Percentiles rank a stretch among this genome's conserved stretches.
Conservation (phyloP, 1,140 invertebrate genomes). For the Neodiprion fabricii region DNA sequence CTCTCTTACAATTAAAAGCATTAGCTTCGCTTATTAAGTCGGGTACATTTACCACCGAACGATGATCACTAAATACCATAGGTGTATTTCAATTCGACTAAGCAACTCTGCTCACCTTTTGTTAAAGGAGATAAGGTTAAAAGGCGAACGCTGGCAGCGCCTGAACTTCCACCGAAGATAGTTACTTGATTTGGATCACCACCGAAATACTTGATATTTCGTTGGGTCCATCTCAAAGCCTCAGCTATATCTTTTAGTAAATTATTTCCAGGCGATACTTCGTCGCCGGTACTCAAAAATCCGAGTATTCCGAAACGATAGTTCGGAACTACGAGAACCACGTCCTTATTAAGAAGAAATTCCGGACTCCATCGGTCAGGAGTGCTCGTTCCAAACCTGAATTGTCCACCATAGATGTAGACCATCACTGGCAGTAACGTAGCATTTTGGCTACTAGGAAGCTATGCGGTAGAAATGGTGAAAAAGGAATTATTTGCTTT, state of each 20-base stretch:
- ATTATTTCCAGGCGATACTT: slow-evolving; percentile 70
- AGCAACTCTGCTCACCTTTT: neutral
- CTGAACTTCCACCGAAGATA: slow-evolving; percentile 67
- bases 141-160: slow-evolving; percentile 59
- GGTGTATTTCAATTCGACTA: too few relatives aligned
- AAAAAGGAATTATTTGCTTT: too few relatives aligned
- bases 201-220: slow-evolving; percentile 71
- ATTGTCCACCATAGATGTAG: slow-evolving; percentile 26
- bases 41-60: too few relatives aligned
- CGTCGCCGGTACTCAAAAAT: slow-evolving; percentile 62
- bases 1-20: too few relatives aligned
- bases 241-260: slow-evolving; percentile 72
- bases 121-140: slow-evolving; percentile 56
- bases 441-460: neutral
- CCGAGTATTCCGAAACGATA: slow-evolving; percentile 59
- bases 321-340: slow-evolving; percentile 15
- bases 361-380: slow-evolving; percentile 40
- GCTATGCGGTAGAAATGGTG: neutral
- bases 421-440: slow-evolving; percentile 25
- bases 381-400: neutral
- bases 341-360: slow-evolving; percentile 33
- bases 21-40: too few relatives aligned
- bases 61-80: too few relatives aligned
- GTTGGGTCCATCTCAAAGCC: slow-evolving; percentile 68
- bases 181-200: slow-evolving; percentile 69